Evolutionary conservation across 2,113 vertebrate genomes (phyloP), one percentile per base, ranked within the genome.

Genomic region (Tricholaema leucomelas): DNA sequence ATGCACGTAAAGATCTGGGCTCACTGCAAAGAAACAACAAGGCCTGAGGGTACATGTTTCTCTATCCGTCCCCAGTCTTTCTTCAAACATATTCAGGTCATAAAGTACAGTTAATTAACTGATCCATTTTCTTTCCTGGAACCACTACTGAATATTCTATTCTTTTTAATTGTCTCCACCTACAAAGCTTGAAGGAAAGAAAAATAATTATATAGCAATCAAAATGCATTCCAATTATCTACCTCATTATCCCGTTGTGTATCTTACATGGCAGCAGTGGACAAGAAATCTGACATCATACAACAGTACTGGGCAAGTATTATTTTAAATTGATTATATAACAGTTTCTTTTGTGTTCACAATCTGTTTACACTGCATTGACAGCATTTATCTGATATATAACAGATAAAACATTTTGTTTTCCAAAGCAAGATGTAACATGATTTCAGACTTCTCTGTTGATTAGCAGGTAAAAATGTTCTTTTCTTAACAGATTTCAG

Each of bases 91-190:
- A 87, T 91, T 90, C 70, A 94, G 83, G 71, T 88, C 80, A 87
- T 61, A 93, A 94, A 87, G 8, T 92, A 71, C 60, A 84, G 58
- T 88, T 94, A 93, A 95, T 94, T 95, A 94, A 90, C 48, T 50
- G 61, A 83, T 23, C 12, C 19, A 70, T 85, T 94, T 94, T 90
- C 60, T 88, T 91, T 93, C 64, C 92, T 88, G 42, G 67, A 93
- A 94, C n/a, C 40, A 70, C 18, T 78, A 48, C 44, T 90, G 88
- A 87, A 91, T 93, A 91, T 91, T 87, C 46, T 77, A 54, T 85
- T 91, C 0, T 70, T 91, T 87, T 85, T 77, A 85, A 84, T 91
- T 93, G 36, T 83, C 87, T 92, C 70, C 20, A 35, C 60, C 50
- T 76, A 55, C 36, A 87, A 77, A 91, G 5, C 28, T 67, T 69